Percentiles rank a stretch among this genome's conserved stretches.
Evolutionary conservation across 2,113 vertebrate species (phyloP).

Genomic region (Leucopsar rothschildi): DNA sequence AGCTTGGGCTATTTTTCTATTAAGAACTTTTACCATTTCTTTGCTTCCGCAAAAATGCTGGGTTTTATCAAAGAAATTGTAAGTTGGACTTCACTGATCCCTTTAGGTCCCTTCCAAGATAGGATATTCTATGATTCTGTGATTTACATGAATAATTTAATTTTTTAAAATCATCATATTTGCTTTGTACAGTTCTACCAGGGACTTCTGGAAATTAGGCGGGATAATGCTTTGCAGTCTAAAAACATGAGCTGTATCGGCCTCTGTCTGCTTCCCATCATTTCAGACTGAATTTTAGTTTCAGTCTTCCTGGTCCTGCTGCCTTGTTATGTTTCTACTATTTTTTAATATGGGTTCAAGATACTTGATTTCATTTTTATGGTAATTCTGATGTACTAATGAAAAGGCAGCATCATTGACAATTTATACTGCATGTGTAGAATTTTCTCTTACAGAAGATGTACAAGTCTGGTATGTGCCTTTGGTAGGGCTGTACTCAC

Average conservation of each 20-base stretch:
- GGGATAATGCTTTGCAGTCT: neutral
- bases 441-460: neutral
- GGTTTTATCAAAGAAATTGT: neutral
- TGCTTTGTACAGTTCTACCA: neutral
- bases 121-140: neutral
- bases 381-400: neutral
- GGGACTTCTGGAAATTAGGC: neutral
- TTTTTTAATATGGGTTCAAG: neutral
- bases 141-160: neutral
- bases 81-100: neutral
- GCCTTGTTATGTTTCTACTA: neutral
- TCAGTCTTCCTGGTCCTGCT: neutral
- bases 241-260: neutral
- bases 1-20: neutral
- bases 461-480: fast-evolving
- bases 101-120: neutral
- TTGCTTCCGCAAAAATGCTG: neutral
- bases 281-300: neutral
- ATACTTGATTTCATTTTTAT: neutral
- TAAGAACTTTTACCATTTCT: neutral
- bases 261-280: neutral
- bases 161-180: fast-evolving
- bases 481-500: neutral
- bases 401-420: neutral
- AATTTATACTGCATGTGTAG: neutral